phyloP scores from a whole-genome alignment of 1,140 invertebrate genomes.

The Lepidurus packardi region DNA sequence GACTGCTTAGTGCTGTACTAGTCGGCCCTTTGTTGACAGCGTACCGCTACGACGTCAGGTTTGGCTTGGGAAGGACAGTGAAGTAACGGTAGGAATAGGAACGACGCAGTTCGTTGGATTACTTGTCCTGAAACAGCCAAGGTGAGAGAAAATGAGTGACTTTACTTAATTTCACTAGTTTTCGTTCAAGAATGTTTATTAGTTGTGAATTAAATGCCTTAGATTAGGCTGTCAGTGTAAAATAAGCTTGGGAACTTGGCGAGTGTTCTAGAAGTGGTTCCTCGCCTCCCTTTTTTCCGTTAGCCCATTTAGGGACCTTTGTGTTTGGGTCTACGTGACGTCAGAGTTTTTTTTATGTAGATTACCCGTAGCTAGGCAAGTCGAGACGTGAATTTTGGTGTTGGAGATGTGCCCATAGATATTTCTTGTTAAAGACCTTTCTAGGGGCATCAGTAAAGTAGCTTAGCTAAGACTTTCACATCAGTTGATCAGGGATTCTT shows the following conservation, averaged over 20 bases:
- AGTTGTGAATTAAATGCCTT: not conserved
- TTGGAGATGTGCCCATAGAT: not conserved
- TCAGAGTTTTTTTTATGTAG: not conserved
- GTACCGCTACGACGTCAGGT: not conserved
- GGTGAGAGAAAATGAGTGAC: not conserved
- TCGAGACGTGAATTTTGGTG: not conserved
- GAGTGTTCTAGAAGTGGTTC: not conserved
- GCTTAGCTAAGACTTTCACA: not conserved
- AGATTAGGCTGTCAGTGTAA: not conserved
- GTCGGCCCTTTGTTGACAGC: not conserved
- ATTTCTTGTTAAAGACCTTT: not conserved
- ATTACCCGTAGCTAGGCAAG: not conserved
- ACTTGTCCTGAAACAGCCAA: not conserved
- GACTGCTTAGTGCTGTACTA: not conserved
- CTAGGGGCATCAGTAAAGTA: not conserved
- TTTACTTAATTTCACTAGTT: not conserved
- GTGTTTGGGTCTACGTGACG: constrained; percentile 10
- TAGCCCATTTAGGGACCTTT: constrained; percentile 18
- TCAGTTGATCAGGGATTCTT: not conserved
- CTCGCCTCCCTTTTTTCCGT: not conserved
- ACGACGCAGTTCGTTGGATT: not conserved
- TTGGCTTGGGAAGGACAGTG: not conserved
- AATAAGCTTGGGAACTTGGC: not conserved
- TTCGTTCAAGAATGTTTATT: not conserved
- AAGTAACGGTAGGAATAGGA: not conserved